Percentiles rank a stretch among this genome's conserved stretches.
These are phyloP conservation scores for Phylloscopus trochilus DNA, from an alignment of 2,113 vertebrate genomes.

Conservation along the genomic window DNA sequence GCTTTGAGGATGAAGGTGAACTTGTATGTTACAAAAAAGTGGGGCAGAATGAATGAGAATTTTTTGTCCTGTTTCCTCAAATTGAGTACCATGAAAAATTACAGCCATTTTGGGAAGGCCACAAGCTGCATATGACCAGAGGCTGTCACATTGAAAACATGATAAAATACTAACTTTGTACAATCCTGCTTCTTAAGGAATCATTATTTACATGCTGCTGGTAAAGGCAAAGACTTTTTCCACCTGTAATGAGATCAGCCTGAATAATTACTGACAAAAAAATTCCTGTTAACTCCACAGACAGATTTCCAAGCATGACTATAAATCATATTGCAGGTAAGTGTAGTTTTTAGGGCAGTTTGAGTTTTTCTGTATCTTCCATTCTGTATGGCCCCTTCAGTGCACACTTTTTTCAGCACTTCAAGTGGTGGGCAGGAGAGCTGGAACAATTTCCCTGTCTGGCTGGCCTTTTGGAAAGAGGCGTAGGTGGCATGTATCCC, in stretches of 20 bases:
- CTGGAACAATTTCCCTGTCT: rapidly evolving
- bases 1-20: background rate
- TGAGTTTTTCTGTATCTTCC: background rate
- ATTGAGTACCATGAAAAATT: background rate
- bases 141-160: background rate
- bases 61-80: background rate
- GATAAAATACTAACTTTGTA: background rate
- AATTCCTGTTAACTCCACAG: background rate
- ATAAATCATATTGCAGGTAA: background rate
- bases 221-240: background rate
- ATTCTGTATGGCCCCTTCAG: rapidly evolving
- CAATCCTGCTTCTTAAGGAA: background rate
- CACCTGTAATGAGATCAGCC: background rate
- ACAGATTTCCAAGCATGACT: background rate
- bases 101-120: background rate
- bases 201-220: background rate
- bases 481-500: rapidly evolving
- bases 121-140: rapidly evolving
- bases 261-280: background rate
- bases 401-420: background rate
- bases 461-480: rapidly evolving
- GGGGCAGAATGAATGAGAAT: background rate
- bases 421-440: background rate
- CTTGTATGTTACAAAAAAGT: background rate
- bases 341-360: background rate